Evolutionary conservation across 53 echinoderm and acorn worm species (phyloP), one percentile per base, ranked within the genome.

Genomic region (Holothuria scabra): DNA sequence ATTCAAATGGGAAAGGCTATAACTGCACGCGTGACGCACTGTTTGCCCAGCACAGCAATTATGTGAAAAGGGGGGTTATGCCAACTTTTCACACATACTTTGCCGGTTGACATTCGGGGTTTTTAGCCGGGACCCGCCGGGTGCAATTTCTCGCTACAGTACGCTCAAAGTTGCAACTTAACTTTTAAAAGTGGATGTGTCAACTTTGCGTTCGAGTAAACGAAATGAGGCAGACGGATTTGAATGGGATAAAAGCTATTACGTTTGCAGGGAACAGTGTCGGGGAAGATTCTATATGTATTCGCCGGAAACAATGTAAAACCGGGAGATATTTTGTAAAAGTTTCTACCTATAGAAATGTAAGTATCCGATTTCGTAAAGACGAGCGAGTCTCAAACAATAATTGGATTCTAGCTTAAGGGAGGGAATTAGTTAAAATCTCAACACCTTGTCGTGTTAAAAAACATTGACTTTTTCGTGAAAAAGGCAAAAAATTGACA

Each of bases 71-170:
- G 52, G 41, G 52, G 18, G 52, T 52, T 16, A 52, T 52, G 18
- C 52, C 52, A 52, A 52, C 52, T 14, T 52, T 52, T 8, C 52
- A 10, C 10, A 52, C 44, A 48, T 52, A 52, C 52, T 71, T 48
- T 44, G 20, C 33, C 71, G 44, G 71, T 71, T 41, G 44, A 10
- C 71, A 71, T 41, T 41, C 71, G 38, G 22, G 71, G 71, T 71
- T 71, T 41, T 71, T 71, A 71, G n/a, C 71, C 71, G 71, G 71
- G 71, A 48, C 71, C 71, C 71, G 71, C 71, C 71, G 71, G 71
- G 71, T 26, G 71, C 35, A 71, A 71, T 38, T 71, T 71, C 33
- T 38, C 71, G 71, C 71, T 71, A 71, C 44, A 71, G 46, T 71
- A 71, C 71, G 71, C 71, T 48, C 35, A 41, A 44, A 71, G 46